phyloP scores from a whole-genome alignment of 2,113 vertebrate species.

The Symphodus melops region DNA sequence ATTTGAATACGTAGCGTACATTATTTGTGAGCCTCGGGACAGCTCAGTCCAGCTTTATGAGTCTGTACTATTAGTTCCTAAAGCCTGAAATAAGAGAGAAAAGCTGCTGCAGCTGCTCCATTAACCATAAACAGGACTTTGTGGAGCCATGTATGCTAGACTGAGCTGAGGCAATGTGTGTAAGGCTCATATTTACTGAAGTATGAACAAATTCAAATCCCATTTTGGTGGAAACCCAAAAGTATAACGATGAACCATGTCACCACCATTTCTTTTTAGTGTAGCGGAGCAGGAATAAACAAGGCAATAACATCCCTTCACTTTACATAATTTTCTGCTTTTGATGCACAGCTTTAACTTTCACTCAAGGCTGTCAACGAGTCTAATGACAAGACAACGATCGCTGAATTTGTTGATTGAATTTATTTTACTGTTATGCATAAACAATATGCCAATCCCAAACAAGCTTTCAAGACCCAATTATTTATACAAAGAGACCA shows the following conservation, averaged over 20 bases:
- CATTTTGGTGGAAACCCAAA: neutral
- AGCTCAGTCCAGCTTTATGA: neutral
- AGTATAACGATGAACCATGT: neutral
- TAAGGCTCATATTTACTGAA: neutral
- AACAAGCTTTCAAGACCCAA: too few relatives aligned
- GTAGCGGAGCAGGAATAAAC: neutral
- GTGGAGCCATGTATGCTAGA: neutral
- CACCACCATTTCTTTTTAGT: neutral
- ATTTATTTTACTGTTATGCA: too few relatives aligned
- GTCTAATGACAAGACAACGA: too few relatives aligned
- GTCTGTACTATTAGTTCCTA: neutral
- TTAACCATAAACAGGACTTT: neutral
- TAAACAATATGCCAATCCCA: too few relatives aligned
- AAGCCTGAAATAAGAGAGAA: neutral
- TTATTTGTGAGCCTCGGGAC: neutral
- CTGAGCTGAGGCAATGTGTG: too few relatives aligned
- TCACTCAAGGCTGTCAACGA: too few relatives aligned
- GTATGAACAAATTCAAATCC: neutral
- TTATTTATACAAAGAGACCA: too few relatives aligned
- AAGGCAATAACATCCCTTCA: neutral
- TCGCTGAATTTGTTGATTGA: too few relatives aligned
- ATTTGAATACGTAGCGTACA: neutral
- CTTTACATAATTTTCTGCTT: too few relatives aligned
- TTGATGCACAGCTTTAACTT: too few relatives aligned
- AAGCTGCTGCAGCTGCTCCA: conserved; percentile 1